Evolutionary conservation across 2,888 invertebrate genomes (phyloP).

Genomic region (Scaptodrosophila latifasciaeformis): DNA sequence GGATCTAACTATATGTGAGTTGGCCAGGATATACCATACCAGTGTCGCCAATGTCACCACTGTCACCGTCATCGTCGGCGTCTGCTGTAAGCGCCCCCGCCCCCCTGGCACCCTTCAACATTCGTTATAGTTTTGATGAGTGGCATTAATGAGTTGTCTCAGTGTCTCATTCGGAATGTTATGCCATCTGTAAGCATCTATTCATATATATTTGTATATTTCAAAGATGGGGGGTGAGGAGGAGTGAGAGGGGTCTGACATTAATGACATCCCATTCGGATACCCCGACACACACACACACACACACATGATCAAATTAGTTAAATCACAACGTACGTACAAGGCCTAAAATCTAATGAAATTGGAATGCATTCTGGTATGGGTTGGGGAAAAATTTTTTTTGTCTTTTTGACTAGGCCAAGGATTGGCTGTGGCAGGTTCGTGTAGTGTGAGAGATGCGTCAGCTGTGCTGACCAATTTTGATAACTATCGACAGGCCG

Average conservation of each 20-base stretch:
- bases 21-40: no score
- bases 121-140: conserved; percentile 66
- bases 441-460: conserved; percentile 39
- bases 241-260: conserved; percentile 34
- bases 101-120: conserved; percentile 42
- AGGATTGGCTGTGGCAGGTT: neutral
- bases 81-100: no score
- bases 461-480: conserved; percentile 54
- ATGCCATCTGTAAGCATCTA: conserved; percentile 44
- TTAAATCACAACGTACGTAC: conserved; percentile 52
- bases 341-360: neutral
- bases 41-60: no score
- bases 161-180: conserved; percentile 54
- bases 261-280: conserved; percentile 66
- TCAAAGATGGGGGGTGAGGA: neutral
- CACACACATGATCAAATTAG: conserved; percentile 65
- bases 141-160: conserved; percentile 67
- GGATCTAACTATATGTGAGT: no score
- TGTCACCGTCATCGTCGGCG: no score
- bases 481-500: conserved; percentile 63
- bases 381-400: conserved; percentile 12
- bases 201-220: conserved; percentile 14
- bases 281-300: conserved; percentile 56
- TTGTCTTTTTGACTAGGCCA: neutral
- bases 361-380: neutral